These are phyloP conservation scores for Avahi laniger DNA, from an alignment of 2,797 vertebrate genomes.

Conservation along the genomic window DNA sequence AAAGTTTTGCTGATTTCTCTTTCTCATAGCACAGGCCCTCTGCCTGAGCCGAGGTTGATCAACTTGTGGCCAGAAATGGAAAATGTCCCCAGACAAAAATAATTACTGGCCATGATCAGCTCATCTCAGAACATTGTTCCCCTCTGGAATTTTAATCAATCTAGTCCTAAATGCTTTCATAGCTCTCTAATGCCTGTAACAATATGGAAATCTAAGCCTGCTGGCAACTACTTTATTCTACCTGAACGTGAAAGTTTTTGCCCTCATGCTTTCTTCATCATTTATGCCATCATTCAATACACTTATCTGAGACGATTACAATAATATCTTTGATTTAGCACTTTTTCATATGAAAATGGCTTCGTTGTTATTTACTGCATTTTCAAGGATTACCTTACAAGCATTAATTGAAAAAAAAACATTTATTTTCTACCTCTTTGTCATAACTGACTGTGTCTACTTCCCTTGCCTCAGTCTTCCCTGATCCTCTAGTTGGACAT, in stretches of 20 bases:
- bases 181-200: not conserved
- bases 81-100: not conserved
- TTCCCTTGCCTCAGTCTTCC: not conserved
- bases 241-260: not conserved
- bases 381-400: constrained; percentile 26
- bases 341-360: not conserved
- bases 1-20: not conserved
- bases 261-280: not conserved
- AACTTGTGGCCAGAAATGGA: not conserved
- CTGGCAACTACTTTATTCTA: not conserved
- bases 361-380: not conserved
- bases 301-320: not conserved
- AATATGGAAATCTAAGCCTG: not conserved
- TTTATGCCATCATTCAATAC: not conserved
- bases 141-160: not conserved
- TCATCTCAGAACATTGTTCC: not conserved
- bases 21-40: not conserved
- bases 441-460: not conserved
- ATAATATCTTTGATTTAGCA: not conserved
- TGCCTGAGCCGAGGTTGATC: not conserved
- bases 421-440: not conserved
- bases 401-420: not conserved
- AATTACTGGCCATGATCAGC: not conserved
- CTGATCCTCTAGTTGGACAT: not conserved
- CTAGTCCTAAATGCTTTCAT: not conserved